phyloP scores from a whole-genome alignment of 1,140 invertebrate genomes.

The Calephelis nemesis region DNA sequence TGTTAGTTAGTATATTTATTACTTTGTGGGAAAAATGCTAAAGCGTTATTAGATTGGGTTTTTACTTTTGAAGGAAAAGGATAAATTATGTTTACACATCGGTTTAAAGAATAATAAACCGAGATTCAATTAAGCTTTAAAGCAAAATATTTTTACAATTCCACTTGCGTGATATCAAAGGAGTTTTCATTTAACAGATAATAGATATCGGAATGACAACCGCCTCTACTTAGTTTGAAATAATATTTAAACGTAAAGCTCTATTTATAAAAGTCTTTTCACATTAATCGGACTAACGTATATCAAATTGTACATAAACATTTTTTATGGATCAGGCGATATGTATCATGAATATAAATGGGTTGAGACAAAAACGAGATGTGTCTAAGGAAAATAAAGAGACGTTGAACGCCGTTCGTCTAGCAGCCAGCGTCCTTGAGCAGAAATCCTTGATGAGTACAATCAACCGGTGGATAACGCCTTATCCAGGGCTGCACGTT shows the following conservation, averaged over 20 bases:
- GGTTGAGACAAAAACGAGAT: conserved; percentile 72
- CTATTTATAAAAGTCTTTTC: neutral
- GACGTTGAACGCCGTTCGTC: conserved; percentile 64
- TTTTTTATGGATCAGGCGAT: conserved; percentile 73
- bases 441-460: conserved; percentile 78
- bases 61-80: no score
- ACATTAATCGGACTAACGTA: neutral
- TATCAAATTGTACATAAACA: conserved; percentile 46
- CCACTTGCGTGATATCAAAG: no score
- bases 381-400: conserved; percentile 70
- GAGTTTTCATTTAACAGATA: no score
- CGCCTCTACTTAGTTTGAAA: no score
- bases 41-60: no score
- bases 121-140: no score
- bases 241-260: neutral
- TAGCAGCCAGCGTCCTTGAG: conserved; percentile 74
- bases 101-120: no score
- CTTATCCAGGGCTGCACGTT: conserved; percentile 54
- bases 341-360: conserved; percentile 76
- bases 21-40: no score
- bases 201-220: no score
- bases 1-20: no score
- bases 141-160: no score
- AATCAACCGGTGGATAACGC: conserved; percentile 74
- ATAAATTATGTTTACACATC: no score